These are phyloP conservation scores for Lutjanus argentimaculatus DNA, from an alignment of 2,797 vertebrate genomes.

Conservation along the genomic window DNA sequence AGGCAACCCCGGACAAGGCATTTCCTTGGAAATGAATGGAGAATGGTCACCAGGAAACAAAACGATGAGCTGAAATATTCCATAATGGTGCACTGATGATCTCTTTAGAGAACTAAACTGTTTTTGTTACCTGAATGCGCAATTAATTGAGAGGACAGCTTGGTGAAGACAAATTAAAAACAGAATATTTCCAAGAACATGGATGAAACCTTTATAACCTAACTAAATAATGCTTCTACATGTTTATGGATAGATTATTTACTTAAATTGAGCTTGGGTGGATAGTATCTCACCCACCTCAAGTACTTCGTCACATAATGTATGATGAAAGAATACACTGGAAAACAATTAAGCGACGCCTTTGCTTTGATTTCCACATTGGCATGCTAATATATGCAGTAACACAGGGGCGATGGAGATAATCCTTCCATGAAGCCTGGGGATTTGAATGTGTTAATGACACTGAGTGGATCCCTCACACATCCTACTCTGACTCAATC, in stretches of 20 bases:
- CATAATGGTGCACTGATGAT: not conserved
- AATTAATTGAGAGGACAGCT: not conserved
- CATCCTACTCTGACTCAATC: conserved; percentile 31
- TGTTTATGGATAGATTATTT: not conserved
- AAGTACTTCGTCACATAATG: conserved; percentile 6
- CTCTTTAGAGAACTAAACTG: not conserved
- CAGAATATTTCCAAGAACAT: not conserved
- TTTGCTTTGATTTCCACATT: conserved; percentile 66
- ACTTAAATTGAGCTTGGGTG: not conserved
- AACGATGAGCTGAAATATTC: conserved; percentile 37
- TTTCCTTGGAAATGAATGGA: conserved; percentile 48
- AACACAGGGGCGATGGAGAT: conserved; percentile 30
- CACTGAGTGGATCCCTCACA: conserved; percentile 56
- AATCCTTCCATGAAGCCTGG: conserved; percentile 43
- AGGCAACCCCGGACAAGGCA: conserved; percentile 24
- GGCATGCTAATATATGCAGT: conserved; percentile 65
- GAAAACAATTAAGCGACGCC: conserved; percentile 37
- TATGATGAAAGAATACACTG: conserved; percentile 9
- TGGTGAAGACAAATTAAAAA: not conserved
- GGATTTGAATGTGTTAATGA: conserved; percentile 63
- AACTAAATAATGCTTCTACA: not conserved
- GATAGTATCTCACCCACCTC: conserved; percentile 18
- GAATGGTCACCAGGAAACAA: conserved; percentile 60
- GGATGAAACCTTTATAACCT: not conserved
- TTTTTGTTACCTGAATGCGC: conserved; percentile 6